Evolutionary conservation across 2,113 vertebrate species (phyloP).

Genomic region (Callaeas wilsoni): DNA sequence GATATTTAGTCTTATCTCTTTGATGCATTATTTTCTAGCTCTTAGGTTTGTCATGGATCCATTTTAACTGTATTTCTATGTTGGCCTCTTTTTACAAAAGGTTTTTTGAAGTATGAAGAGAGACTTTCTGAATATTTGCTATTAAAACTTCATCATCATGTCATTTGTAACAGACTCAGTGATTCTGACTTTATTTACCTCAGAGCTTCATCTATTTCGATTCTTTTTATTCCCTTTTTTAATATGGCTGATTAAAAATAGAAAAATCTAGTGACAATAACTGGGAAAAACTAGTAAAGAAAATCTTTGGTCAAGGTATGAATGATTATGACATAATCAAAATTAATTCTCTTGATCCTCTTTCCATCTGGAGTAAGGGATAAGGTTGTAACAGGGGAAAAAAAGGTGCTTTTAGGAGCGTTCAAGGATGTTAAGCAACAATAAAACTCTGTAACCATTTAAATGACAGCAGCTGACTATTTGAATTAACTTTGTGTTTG

Average conservation of each 20-base stretch:
- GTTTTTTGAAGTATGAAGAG: conserved; percentile 47
- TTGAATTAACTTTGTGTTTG: conserved; percentile 79
- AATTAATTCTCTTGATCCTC: conserved; percentile 70
- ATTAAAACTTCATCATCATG: conserved; percentile 21
- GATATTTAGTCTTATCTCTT: background rate
- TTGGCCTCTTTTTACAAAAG: background rate
- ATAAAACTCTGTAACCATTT: conserved; percentile 69
- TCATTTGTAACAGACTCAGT: conserved; percentile 61
- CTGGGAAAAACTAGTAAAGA: conserved; percentile 46
- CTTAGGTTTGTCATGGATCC: background rate
- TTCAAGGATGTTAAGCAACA: conserved; percentile 74
- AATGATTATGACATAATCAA: conserved; percentile 56
- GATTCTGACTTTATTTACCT: conserved; percentile 65
- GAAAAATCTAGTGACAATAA: conserved; percentile 72
- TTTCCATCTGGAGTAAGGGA: conserved; percentile 18
- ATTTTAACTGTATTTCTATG: background rate
- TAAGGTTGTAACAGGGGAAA: conserved; percentile 35
- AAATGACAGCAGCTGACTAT: conserved; percentile 75
- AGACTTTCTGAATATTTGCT: conserved; percentile 60
- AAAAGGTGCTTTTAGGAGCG: conserved; percentile 75
- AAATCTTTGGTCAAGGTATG: conserved; percentile 58
- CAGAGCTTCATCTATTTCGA: conserved; percentile 54
- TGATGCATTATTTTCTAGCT: background rate
- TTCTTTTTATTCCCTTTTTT: conserved; percentile 69
- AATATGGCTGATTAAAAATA: conserved; percentile 56